Conservation (phyloP, 2,888 invertebrate species). For the Drosophila quasianomalipes region DNA sequence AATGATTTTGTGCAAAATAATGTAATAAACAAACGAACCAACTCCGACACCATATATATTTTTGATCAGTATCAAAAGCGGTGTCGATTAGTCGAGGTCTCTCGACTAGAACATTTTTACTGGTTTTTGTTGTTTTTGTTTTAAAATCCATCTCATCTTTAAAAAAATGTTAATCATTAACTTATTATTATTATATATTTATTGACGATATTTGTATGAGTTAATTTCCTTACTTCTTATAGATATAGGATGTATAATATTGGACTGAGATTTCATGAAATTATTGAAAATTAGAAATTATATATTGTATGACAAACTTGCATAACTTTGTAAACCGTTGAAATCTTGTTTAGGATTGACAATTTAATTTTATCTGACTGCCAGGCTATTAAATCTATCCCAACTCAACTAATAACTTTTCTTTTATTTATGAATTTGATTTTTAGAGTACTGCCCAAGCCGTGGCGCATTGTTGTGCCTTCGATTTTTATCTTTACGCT, state of each 20-base stretch:
- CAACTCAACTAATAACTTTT: neutral
- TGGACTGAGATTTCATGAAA: neutral
- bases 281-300: neutral
- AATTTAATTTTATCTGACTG: neutral
- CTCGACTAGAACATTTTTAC: neutral
- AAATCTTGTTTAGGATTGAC: no score
- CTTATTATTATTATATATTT: neutral
- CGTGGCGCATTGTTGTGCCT: constrained; percentile 84
- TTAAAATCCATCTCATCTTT: neutral
- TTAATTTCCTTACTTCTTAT: no score
- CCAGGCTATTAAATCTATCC: neutral
- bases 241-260: no score
- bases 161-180: neutral
- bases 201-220: no score
- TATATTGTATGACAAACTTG: neutral
- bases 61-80: neutral
- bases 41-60: neutral
- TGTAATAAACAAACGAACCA: no score
- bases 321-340: neutral
- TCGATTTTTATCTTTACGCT: constrained; percentile 79
- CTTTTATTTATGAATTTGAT: neutral
- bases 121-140: neutral
- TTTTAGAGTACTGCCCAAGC: constrained; percentile 82
- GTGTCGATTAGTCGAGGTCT: neutral
- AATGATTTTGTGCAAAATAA: no score